Evolutionary conservation across 2,113 vertebrate species (phyloP).

Genomic region (Lanius collurio): DNA sequence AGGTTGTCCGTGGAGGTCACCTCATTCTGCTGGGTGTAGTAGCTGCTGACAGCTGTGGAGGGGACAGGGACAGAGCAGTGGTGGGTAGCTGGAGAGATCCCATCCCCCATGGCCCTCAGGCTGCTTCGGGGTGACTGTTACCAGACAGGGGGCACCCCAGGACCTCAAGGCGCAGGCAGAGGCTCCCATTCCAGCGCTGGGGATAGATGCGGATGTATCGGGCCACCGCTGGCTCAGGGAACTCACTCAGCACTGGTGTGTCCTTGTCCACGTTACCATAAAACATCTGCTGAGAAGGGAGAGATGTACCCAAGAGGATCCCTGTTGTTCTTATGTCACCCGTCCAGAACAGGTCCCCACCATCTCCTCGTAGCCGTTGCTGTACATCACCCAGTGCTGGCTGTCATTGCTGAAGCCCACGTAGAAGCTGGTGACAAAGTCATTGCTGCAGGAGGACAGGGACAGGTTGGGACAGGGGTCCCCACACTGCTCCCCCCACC

Average conservation of each 20-base stretch:
- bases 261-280: constrained; percentile 91
- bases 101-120: rapidly evolving
- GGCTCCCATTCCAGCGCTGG: constrained; percentile 94
- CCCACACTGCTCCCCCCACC: rapidly evolving
- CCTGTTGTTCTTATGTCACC: rapidly evolving
- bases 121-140: constrained; percentile 35
- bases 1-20: constrained; percentile 86
- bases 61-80: rapidly evolving
- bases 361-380: constrained; percentile 94
- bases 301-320: too few species aligned
- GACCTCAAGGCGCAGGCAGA: constrained; percentile 93
- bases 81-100: neutral
- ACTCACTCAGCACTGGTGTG: constrained; percentile 88
- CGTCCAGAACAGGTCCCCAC: constrained; percentile 29
- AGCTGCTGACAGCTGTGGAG: constrained; percentile 75
- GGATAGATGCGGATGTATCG: constrained; percentile 92
- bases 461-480: neutral
- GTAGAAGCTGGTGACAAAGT: constrained; percentile 92
- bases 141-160: constrained; percentile 88
- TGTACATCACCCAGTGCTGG: constrained; percentile 89
- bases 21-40: constrained; percentile 84
- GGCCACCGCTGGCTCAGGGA: constrained; percentile 84
- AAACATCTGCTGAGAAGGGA: constrained; percentile 78
- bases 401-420: constrained; percentile 98
- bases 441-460: constrained; percentile 73